These are phyloP conservation scores for Orestias chungarensis DNA, from an alignment of 2,797 vertebrate species.

Conservation along the genomic window DNA sequence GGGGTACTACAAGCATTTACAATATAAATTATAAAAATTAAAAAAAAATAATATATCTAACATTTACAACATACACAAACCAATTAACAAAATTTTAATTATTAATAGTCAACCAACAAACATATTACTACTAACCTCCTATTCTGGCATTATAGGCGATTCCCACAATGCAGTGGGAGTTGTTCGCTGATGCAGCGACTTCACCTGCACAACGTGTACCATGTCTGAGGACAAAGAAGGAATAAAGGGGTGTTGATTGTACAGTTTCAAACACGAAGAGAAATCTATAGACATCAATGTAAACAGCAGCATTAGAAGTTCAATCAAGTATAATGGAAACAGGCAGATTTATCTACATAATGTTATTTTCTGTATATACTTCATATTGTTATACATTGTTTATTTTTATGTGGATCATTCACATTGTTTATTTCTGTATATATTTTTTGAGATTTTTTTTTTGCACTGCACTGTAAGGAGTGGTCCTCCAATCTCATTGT, in stretches of 20 bases:
- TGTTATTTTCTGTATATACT: too few species aligned
- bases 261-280: conserved; percentile 19
- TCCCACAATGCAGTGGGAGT: conserved; percentile 97
- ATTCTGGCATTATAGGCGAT: conserved; percentile 98
- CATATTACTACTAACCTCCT: conserved; percentile 84
- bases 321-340: conserved; percentile 31
- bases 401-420: too few species aligned
- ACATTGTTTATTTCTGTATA: too few species aligned
- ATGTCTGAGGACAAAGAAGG: conserved; percentile 82
- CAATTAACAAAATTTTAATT: neutral
- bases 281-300: conserved; percentile 8
- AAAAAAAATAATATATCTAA: neutral
- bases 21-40: neutral
- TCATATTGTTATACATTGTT: too few species aligned
- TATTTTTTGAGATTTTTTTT: too few species aligned
- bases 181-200: conserved; percentile 97
- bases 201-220: conserved; percentile 98
- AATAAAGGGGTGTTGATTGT: conserved; percentile 33
- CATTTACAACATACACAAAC: neutral
- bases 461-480: too few species aligned
- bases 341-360: conserved; percentile 16
- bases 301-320: conserved; percentile 26
- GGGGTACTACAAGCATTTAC: neutral
- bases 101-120: neutral
- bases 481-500: too few species aligned